Base-by-base conservation (phyloP, 2,113 vertebrate species). In the Atrichornis clamosus region DNA sequence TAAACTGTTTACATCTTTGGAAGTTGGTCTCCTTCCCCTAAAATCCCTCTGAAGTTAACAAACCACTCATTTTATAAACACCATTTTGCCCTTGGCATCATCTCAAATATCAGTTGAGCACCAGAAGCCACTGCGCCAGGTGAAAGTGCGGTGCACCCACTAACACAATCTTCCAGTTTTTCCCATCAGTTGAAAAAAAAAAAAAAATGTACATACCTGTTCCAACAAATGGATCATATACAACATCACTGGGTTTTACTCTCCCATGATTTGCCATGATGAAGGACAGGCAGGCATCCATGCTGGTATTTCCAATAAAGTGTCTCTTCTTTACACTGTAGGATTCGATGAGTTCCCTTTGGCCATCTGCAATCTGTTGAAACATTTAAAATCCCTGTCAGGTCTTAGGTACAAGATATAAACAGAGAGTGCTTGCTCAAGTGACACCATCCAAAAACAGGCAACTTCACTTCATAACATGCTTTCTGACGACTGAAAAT, bases 301-400 rank as follows among this genome's bases (percentile, higher is more conserved):
- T 99, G 95, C 99, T 99, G 2, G 99, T 99, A 97, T 99, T 99
- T 68, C 99, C 99, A 96, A 99, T 99, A n/a, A 99, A 99, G 86
- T 99, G 99, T 84, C 99, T 98, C 97, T 98, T 99, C 97, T 99
- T 99, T 30, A 99, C 98, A 94, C 99, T 99, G 96, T 99, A 99
- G 15, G 98, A 98, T 60, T 98, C 98, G 1, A 98, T 98, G 56
- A 98, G 98, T 24, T 98, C 98, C 95, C 99, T 99, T 82, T 99
- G 99, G 88, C 99, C 99, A 89, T 99, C 99, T 68, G 99, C 99
- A 96, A 99, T 99, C 99, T 99, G 96, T 81, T 89, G 77, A 87
- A 80, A 96, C 53, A 95, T 92, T 92, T 85, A 62, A 95, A 93
- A 39, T 47, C 82, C 49, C 44, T 53, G 27, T 53, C 70, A 96